Evolutionary conservation across 92 coral and sea anemone genomes (phyloP).

Genomic region (Isaurus tuberculatus): DNA sequence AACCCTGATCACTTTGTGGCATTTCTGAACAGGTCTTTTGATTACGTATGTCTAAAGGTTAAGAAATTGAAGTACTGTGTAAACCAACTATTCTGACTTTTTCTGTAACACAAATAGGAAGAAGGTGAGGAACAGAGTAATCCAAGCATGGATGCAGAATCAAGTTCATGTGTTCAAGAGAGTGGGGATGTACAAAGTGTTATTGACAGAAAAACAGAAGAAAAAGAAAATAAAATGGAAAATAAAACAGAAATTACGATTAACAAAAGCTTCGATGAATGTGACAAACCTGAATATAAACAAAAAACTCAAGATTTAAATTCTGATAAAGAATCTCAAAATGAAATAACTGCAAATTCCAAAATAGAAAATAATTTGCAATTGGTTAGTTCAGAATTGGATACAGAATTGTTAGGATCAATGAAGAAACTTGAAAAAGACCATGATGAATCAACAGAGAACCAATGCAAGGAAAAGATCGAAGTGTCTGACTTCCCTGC

Average conservation of each 20-base stretch:
- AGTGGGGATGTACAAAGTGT: not conserved
- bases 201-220: not conserved
- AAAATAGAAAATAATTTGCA: not conserved
- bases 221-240: constrained; percentile 13
- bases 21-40: too few relatives aligned
- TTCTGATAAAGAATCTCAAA: not conserved
- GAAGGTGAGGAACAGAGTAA: constrained; percentile 18
- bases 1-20: too few relatives aligned
- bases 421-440: constrained; percentile 33
- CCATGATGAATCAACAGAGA: constrained; percentile 1
- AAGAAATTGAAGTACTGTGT: not conserved
- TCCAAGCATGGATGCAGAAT: not conserved
- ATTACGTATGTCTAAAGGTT: not conserved
- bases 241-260: not conserved
- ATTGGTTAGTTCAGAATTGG: constrained; percentile 9
- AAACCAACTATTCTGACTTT: not conserved
- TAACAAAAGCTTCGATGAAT: too few relatives aligned
- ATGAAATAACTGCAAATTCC: constrained; percentile 4
- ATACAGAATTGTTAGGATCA: constrained; percentile 12
- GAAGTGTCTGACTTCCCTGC: not conserved
- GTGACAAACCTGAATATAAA: not conserved
- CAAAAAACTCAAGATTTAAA: not conserved
- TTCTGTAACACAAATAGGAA: not conserved
- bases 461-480: not conserved
- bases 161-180: not conserved